Evolutionary conservation across 2,797 vertebrate genomes (phyloP), one percentile per base, ranked within the genome.

Genomic region (Enoplosus armatus): DNA sequence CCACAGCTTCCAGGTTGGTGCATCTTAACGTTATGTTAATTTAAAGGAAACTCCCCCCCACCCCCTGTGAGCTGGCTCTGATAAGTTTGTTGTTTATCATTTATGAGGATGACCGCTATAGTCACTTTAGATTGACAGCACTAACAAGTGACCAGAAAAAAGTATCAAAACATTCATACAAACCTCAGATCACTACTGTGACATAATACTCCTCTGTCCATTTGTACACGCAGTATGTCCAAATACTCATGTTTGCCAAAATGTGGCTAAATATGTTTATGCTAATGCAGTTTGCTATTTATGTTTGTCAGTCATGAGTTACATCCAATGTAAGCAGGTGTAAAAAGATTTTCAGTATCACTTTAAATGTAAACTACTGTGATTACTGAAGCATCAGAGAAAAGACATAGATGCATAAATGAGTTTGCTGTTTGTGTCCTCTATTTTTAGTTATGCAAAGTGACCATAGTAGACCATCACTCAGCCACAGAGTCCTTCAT

Each of bases 401-500:
- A 63, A 51, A 22, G 37, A 6, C 2, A 24, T 18, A 62, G 31
- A 33, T 37, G 35, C 15, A 56, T 26, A 1, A 43, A 22, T 41
- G 7, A 27, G 14, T 37, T 45, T 0, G 16, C 31, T 70, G 1
- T 43, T 27, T 69, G 37, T 68, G 8, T 50, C 27, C 8, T 10
- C 0, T 71, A 9, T 75, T 22, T 1, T 0, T 69, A 99, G 98
- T 94, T 94, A 0, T 97, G 97, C 91, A 99, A 99, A 88, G 97
- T 99, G 91, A 99, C 98, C 85, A 99, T 99, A 20, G 98, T 99
- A 20, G 98, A 99, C 90, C 98, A 99, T 85, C 98, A 99, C 89
- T 99, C 98, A 0, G 98, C 98, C 84, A 98, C 98, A 0, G 98
- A 99, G 91, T 99, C 98, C 87, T 99, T 99, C 83, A 99, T 99